Evolutionary conservation across 2,888 invertebrate species (phyloP).

Genomic region (Autographa pulchrina): DNA sequence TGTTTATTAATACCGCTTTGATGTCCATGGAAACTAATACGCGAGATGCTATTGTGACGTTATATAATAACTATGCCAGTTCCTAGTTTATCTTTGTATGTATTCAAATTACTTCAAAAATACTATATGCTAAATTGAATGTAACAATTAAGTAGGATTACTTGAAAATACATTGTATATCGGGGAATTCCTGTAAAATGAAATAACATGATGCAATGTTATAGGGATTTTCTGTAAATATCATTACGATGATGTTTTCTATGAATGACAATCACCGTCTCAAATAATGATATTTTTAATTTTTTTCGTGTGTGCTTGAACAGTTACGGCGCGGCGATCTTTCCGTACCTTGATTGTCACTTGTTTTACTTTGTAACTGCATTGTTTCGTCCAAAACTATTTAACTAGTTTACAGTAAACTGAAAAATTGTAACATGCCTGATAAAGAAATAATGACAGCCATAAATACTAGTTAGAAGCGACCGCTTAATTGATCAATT

Average conservation of each 20-base stretch:
- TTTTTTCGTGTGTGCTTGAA: too few relatives aligned
- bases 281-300: too few relatives aligned
- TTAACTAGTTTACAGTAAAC: conserved; percentile 14
- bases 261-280: too few relatives aligned
- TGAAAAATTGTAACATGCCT: conserved; percentile 31
- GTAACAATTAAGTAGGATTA: too few relatives aligned
- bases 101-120: background rate
- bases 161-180: background rate
- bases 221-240: background rate
- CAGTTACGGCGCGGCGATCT: too few relatives aligned
- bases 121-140: too few relatives aligned
- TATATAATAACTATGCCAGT: conserved; percentile 30
- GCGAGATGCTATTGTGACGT: conserved; percentile 51
- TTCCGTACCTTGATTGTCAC: background rate
- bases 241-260: background rate
- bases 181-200: background rate
- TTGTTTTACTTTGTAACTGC: background rate
- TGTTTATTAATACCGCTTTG: conserved; percentile 63
- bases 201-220: background rate
- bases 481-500: conserved; percentile 49
- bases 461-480: conserved; percentile 40
- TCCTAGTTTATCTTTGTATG: conserved; percentile 21
- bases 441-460: conserved; percentile 47
- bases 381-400: background rate
- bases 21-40: conserved; percentile 56